Conservation (phyloP, 2,888 invertebrate genomes). For the Xestia xanthographa region DNA sequence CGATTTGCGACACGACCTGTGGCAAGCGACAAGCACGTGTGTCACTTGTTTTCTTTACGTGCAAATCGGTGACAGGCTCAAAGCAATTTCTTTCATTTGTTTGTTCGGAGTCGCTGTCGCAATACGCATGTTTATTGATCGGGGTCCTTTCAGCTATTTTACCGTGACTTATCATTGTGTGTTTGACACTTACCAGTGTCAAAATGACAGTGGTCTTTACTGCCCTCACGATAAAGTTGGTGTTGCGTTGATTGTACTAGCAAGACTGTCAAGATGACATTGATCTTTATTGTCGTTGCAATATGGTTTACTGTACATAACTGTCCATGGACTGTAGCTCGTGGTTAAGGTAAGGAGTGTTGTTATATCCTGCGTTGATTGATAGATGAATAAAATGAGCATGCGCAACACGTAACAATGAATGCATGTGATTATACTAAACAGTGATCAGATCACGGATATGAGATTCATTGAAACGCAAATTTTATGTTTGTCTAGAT, state of each 20-base stretch:
- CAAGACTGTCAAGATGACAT: too few relatives aligned
- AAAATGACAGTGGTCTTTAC: background rate
- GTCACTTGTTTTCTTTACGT: background rate
- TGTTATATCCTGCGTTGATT: slow-evolving; percentile 45
- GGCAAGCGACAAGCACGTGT: background rate
- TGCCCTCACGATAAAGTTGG: background rate
- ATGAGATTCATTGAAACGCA: slow-evolving; percentile 33
- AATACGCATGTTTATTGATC: background rate
- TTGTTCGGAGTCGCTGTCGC: background rate
- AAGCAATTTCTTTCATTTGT: background rate
- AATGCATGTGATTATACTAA: slow-evolving; percentile 14
- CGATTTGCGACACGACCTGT: too few relatives aligned
- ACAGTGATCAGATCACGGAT: slow-evolving; percentile 39
- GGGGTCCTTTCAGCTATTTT: background rate
- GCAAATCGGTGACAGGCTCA: background rate
- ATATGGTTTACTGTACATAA: too few relatives aligned
- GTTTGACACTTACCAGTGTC: too few relatives aligned
- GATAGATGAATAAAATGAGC: slow-evolving; percentile 19
- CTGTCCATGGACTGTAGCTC: background rate
- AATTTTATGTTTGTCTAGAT: slow-evolving; percentile 18
- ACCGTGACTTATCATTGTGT: background rate
- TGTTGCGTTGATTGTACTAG: background rate
- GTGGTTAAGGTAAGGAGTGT: background rate
- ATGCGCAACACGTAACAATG: slow-evolving; percentile 31
- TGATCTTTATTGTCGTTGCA: too few relatives aligned